These are phyloP conservation scores for Chrysolina haemoptera DNA, from an alignment of 2,888 invertebrate species.

Conservation along the genomic window DNA sequence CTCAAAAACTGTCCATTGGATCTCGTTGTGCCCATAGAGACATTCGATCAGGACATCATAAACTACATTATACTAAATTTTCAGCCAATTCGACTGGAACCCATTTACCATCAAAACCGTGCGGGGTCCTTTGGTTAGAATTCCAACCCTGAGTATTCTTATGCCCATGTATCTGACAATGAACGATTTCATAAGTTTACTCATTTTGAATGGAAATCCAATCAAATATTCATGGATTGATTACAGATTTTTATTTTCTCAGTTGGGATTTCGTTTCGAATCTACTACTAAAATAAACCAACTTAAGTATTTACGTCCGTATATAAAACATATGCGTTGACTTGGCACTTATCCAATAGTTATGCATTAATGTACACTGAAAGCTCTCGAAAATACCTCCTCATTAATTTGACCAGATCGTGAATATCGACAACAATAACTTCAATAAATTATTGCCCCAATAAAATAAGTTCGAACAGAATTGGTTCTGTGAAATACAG, in stretches of 20 bases:
- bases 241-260: conserved; percentile 17
- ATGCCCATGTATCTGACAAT: not conserved
- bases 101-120: too few relatives aligned
- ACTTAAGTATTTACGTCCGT: conserved; percentile 31
- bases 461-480: not conserved
- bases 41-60: too few relatives aligned
- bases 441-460: not conserved
- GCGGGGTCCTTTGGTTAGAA: too few relatives aligned
- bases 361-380: conserved; percentile 32
- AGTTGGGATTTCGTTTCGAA: conserved; percentile 23
- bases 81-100: too few relatives aligned
- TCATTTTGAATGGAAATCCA: not conserved
- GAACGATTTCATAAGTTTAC: not conserved
- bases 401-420: conserved; percentile 10
- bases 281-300: conserved; percentile 35
- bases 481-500: not conserved
- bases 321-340: conserved; percentile 34
- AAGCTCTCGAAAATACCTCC: conserved; percentile 18
- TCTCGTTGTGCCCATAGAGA: too few relatives aligned
- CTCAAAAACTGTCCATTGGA: too few relatives aligned
- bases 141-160: not conserved
- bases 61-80: too few relatives aligned
- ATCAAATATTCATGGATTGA: conserved; percentile 15
- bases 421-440: conserved; percentile 9
- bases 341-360: conserved; percentile 33